Base-by-base conservation (phyloP, 2,888 invertebrate species). In the Mayetiola destructor region DNA sequence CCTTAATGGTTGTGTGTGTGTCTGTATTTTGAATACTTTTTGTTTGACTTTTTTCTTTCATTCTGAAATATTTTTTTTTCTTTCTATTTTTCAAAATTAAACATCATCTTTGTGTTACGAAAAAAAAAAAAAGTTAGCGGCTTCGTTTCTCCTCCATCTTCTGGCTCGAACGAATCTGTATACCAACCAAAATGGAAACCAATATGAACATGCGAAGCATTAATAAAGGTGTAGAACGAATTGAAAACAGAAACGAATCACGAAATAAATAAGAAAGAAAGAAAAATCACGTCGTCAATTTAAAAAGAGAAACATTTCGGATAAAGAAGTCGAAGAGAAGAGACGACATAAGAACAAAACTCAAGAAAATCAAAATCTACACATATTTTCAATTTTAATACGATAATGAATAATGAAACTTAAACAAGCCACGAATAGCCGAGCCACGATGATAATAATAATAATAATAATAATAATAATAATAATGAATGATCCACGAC, bases 331-430 rank as follows among this genome's bases (percentile, higher is more conserved):
- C 12, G 5, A 23, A 21, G 40, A 6, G 20, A 48, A 23, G 48
- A 48, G 48, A 48, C 48, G n/a, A n/a, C n/a, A n/a, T n/a, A n/a
- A n/a, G n/a, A n/a, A n/a, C 48, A 3, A 48, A 48, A n/a, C n/a
- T n/a, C n/a, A n/a, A n/a, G n/a, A n/a, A n/a, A 48, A 27, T 27
- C 48, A 48, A 48, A 48, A 48, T 48, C n/a, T n/a, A 48, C 48
- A 27, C 27, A 48, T 48, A 48, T 48, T 48, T 48, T 48, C 48
- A 48, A 48, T 48, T 48, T 48, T 27, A 48, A 48, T 48, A 16
- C 16, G 48, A 48, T 48, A 48, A 48, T 48, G 48, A 48, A 48
- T n/a, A 48, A 42, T 42, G 23, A 42, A 42, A 42, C 23, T 23
- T 23, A 10, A 5, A 23, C n/a, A 21, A 21, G 23, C 21, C 21